These are phyloP conservation scores for Hippoglossus stenolepis DNA, from an alignment of 2,113 vertebrate genomes.

Conservation along the genomic window DNA sequence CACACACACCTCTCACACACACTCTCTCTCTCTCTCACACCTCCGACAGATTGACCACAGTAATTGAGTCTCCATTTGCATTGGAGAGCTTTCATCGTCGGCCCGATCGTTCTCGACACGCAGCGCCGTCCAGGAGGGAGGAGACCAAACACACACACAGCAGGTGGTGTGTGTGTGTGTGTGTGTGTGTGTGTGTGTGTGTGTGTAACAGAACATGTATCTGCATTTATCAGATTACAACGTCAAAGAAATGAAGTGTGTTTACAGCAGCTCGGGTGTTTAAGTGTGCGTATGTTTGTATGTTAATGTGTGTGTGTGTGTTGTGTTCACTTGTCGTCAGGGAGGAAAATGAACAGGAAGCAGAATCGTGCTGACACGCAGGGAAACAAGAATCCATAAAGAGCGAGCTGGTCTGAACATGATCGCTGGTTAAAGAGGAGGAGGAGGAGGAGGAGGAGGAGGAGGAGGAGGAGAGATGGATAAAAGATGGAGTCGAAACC, in stretches of 20 bases:
- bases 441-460: not conserved
- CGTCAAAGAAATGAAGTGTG: constrained; percentile 12
- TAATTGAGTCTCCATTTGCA: constrained; percentile 95
- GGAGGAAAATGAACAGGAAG: constrained; percentile 1
- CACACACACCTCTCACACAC: constrained; percentile 43
- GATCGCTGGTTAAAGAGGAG: constrained; percentile 22
- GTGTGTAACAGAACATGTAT: constrained; percentile 2
- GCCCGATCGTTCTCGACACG: constrained; percentile 30
- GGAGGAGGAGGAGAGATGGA: not conserved
- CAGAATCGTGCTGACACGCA: constrained; percentile 56
- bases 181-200: constrained; percentile 18
- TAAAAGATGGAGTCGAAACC: not conserved
- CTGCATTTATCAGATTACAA: constrained; percentile 12
- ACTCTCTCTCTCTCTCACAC: not conserved
- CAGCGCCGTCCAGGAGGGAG: constrained; percentile 51
- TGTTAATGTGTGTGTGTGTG: constrained; percentile 20
- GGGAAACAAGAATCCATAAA: constrained; percentile 52
- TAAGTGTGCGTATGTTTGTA: not conserved
- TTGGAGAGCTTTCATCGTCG: constrained; percentile 81
- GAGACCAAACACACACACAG: constrained; percentile 44
- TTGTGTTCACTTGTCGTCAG: not conserved
- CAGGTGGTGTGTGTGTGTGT: constrained; percentile 51
- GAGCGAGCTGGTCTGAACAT: not conserved
- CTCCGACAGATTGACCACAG: constrained; percentile 93
- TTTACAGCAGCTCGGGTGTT: not conserved